phyloP scores from a whole-genome alignment of 1,140 invertebrate species.

The Hycleus cichorii region DNA sequence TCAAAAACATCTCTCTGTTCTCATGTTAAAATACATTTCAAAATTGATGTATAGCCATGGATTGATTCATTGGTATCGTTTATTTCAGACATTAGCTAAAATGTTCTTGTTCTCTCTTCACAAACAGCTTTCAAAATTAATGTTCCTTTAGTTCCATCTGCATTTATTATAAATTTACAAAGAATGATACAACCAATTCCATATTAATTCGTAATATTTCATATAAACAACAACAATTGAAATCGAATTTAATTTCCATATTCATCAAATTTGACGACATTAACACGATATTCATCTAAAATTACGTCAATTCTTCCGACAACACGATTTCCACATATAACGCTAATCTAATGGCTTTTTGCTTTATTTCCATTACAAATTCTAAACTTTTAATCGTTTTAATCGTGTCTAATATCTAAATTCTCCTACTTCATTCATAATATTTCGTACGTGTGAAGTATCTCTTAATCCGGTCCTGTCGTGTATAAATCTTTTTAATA shows the following conservation, averaged over 20 bases:
- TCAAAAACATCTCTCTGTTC: not conserved
- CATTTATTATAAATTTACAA: slow-evolving; percentile 4
- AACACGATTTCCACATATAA: no score
- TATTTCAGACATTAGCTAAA: slow-evolving; percentile 23
- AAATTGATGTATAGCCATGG: slow-evolving; percentile 16
- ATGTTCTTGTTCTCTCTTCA: slow-evolving; percentile 7
- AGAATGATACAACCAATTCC: slow-evolving; percentile 1
- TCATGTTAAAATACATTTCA: no score
- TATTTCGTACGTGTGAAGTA: not conserved
- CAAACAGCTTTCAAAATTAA: slow-evolving; percentile 4
- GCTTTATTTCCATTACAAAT: no score
- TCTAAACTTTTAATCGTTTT: no score
- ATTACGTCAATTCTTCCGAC: no score
- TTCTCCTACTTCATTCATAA: no score
- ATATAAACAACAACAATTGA: no score
- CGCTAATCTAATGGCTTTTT: no score
- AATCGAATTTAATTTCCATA: no score
- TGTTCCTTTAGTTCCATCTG: slow-evolving; percentile 4
- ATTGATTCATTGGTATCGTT: slow-evolving; percentile 24
- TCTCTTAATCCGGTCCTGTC: not conserved
- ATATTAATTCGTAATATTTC: not conserved
- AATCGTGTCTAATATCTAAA: no score
- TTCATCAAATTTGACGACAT: no score
- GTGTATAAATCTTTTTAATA: not conserved
- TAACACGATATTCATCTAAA: no score